phyloP scores from a whole-genome alignment of 2,797 vertebrate species.

The Sebastes wilsoni region DNA sequence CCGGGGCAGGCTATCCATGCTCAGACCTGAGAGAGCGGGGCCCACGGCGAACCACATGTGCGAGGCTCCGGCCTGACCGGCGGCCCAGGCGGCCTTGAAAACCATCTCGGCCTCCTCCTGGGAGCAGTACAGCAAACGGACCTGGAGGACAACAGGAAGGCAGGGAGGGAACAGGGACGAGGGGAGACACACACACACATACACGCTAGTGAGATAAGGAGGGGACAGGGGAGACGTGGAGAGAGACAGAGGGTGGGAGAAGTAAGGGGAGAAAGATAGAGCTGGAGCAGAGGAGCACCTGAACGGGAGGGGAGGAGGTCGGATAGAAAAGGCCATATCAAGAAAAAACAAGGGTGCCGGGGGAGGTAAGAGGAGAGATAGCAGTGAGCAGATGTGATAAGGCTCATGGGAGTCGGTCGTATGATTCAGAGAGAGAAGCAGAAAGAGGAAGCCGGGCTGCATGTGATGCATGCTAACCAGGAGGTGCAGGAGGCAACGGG shows the following conservation, averaged over 20 bases:
- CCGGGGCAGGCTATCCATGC: slow-evolving; percentile 85
- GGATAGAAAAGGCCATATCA: slow-evolving; percentile 55
- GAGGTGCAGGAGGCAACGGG: slow-evolving; percentile 41
- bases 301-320: slow-evolving; percentile 28
- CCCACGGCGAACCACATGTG: slow-evolving; percentile 96
- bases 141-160: slow-evolving; percentile 76
- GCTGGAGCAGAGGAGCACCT: slow-evolving; percentile 55
- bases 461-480: slow-evolving; percentile 48
- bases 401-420: slow-evolving; percentile 41
- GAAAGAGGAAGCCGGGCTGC: slow-evolving; percentile 14
- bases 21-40: slow-evolving; percentile 87
- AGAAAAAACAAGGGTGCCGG: slow-evolving; percentile 51
- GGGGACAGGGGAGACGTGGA: slow-evolving; percentile 67
- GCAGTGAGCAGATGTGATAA: slow-evolving; percentile 61
- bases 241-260: slow-evolving; percentile 66
- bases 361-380: slow-evolving; percentile 45
- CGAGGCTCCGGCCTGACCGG: slow-evolving; percentile 90
- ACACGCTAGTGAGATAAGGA: slow-evolving; percentile 80
- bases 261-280: slow-evolving; percentile 66
- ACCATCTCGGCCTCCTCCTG: slow-evolving; percentile 92
- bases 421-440: slow-evolving; percentile 42
- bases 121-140: slow-evolving; percentile 95
- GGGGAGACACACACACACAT: slow-evolving; percentile 77
- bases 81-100: slow-evolving; percentile 89
- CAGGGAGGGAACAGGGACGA: slow-evolving; percentile 66